Percentiles rank a stretch among this genome's conserved stretches.
Conservation (phyloP, 2,113 vertebrate genomes). For the Ctenodactylus gundi region DNA sequence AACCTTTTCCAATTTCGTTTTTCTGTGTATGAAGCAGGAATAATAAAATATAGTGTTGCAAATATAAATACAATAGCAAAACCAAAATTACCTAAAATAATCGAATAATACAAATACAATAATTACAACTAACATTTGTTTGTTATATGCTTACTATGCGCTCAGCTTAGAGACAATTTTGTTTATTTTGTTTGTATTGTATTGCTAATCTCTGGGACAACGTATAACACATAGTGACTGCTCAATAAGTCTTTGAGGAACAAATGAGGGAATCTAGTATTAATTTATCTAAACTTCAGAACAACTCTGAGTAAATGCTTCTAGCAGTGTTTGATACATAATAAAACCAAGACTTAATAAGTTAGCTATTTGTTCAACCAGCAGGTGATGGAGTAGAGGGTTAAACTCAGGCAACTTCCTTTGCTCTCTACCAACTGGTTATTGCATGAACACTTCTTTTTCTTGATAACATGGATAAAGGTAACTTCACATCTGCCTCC, state of each 20-base stretch:
- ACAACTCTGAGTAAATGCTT: not conserved
- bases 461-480: not conserved
- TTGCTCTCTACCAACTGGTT: not conserved
- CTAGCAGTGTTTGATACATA: not conserved
- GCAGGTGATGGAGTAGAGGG: not conserved
- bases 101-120: not conserved
- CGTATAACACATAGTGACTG: not conserved
- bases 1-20: not conserved
- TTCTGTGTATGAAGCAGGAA: not conserved
- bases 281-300: constrained; percentile 38
- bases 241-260: not conserved
- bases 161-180: not conserved
- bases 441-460: not conserved
- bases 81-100: not conserved
- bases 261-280: not conserved
- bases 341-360: not conserved
- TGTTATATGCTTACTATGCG: not conserved
- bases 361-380: not conserved
- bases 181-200: not conserved
- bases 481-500: not conserved
- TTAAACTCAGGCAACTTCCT: not conserved
- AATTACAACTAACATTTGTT: not conserved
- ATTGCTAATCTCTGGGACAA: not conserved
- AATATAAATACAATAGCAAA: not conserved
- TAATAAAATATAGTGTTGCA: not conserved